phyloP scores from a whole-genome alignment of 2,888 invertebrate species.

The Invenusta paracnida region DNA sequence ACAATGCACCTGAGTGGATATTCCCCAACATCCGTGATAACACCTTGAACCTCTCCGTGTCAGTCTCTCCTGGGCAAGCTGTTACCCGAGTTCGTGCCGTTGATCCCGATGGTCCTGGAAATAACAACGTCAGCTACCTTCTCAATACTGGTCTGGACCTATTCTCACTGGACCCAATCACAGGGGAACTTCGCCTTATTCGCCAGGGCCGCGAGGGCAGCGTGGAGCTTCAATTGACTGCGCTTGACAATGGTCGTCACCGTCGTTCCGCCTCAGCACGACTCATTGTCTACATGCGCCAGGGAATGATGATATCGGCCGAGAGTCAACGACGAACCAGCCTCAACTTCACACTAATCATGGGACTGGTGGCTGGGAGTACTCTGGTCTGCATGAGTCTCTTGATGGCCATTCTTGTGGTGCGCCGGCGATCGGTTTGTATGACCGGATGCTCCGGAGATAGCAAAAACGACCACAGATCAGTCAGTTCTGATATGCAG shows the following conservation, averaged over 20 bases:
- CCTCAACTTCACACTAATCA: not conserved
- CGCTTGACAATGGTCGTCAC: conserved; percentile 10
- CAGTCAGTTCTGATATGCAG: not conserved
- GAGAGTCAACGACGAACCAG: not conserved
- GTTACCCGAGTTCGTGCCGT: conserved; percentile 20
- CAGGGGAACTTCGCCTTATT: not conserved
- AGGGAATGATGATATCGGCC: not conserved
- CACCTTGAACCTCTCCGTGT: not conserved
- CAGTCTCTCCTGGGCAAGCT: not conserved
- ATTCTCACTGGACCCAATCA: not conserved
- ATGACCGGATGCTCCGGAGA: not conserved
- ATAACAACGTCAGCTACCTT: conserved; percentile 12
- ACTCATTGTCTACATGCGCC: not conserved
- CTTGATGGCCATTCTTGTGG: not conserved
- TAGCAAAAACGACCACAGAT: not conserved
- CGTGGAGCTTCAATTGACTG: not conserved
- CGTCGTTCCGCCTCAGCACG: not conserved
- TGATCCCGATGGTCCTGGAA: not conserved
- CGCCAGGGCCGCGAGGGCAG: not conserved
- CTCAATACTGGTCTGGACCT: not conserved
- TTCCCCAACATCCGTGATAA: conserved; percentile 23
- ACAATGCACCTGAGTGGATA: conserved; percentile 17
- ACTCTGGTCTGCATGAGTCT: conserved; percentile 11
- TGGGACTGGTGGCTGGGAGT: not conserved
- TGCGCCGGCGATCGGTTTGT: not conserved